These are phyloP conservation scores for Plusia festucae DNA, from an alignment of 2,888 invertebrate genomes.

Conservation along the genomic window DNA sequence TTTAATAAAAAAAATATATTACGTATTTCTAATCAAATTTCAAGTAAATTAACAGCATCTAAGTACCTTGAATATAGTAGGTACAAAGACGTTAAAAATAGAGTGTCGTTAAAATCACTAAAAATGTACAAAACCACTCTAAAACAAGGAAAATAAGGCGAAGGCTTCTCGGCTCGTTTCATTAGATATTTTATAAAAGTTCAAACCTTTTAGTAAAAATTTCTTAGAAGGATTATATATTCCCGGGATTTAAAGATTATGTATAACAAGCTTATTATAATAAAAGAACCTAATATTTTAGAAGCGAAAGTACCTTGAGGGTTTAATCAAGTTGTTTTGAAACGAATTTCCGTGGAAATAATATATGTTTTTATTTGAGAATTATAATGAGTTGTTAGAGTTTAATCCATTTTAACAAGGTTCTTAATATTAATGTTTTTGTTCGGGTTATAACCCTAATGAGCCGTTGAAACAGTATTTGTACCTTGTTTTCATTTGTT, in stretches of 20 bases:
- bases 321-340: conserved; percentile 27
- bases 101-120: not conserved
- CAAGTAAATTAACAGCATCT: no score
- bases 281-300: conserved; percentile 38
- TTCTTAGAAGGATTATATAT: conserved; percentile 51
- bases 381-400: conserved; percentile 28
- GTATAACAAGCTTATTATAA: conserved; percentile 41
- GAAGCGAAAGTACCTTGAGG: conserved; percentile 22
- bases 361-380: not conserved
- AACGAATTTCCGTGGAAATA: conserved; percentile 34
- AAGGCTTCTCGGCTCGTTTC: conserved; percentile 19
- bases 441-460: not conserved
- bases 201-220: conserved; percentile 47
- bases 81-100: not conserved
- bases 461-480: no score
- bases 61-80: no score
- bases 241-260: conserved; percentile 45
- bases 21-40: no score
- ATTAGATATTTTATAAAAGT: conserved; percentile 38
- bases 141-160: conserved; percentile 10
- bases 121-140: not conserved
- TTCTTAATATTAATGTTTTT: conserved; percentile 22
- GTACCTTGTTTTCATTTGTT: no score
- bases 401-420: conserved; percentile 27
- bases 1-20: no score